Percentiles rank a stretch among this genome's conserved stretches.
Conservation (phyloP, 1,140 invertebrate species). For the Telenomus remus region DNA sequence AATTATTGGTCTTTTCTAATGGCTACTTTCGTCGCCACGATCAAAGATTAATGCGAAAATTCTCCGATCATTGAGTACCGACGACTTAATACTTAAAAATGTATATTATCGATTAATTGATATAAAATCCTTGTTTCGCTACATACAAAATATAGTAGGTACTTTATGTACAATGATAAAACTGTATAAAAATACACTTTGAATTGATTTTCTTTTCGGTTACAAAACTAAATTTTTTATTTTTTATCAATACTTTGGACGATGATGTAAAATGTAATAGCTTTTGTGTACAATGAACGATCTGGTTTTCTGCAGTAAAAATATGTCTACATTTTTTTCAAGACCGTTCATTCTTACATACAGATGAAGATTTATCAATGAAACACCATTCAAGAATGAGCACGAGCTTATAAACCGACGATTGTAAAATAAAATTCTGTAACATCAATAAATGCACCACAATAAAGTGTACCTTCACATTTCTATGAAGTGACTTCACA, state of each 20-base stretch:
- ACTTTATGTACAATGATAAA: constrained; percentile 42
- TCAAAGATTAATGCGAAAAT: constrained; percentile 15
- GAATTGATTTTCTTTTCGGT: constrained; percentile 8
- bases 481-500: constrained; percentile 1
- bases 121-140: constrained; percentile 14
- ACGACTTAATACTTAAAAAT: constrained; percentile 31
- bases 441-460: constrained; percentile 11
- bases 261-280: constrained; percentile 1
- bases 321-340: neutral
- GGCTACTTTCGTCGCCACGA: neutral
- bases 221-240: constrained; percentile 23
- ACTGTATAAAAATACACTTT: constrained; percentile 38
- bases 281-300: neutral
- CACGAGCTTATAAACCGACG: too few relatives aligned
- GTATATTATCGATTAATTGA: constrained; percentile 20
- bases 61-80: constrained; percentile 6
- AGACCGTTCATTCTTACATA: too few relatives aligned
- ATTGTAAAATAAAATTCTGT: too few relatives aligned
- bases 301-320: constrained; percentile 6
- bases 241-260: constrained; percentile 23
- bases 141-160: constrained; percentile 21
- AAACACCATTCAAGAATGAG: too few relatives aligned
- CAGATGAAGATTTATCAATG: too few relatives aligned
- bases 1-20: constrained; percentile 11
- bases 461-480: constrained; percentile 4